phyloP scores from a whole-genome alignment of 2,888 invertebrate genomes.

The Ectemnius lituratus region DNA sequence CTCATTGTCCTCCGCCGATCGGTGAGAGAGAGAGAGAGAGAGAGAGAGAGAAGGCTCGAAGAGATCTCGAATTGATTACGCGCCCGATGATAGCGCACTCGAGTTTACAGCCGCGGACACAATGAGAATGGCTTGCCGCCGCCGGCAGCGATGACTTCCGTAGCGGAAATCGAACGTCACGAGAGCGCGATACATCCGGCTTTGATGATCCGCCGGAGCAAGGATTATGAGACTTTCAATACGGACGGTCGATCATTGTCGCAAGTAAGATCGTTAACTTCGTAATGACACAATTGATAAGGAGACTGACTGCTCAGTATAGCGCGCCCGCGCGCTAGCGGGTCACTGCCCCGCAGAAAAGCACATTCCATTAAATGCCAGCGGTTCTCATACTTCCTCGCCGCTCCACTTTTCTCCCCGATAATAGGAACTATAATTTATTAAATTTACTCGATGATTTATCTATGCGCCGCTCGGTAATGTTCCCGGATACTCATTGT shows the following conservation, averaged over 20 bases:
- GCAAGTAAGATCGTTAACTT: constrained; percentile 69
- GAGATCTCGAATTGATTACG: constrained; percentile 56
- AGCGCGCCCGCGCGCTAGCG: constrained; percentile 41
- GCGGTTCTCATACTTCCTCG: constrained; percentile 48
- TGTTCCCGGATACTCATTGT: too few species aligned
- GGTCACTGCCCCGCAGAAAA: constrained; percentile 56
- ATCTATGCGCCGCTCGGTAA: too few species aligned
- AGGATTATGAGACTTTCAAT: constrained; percentile 63
- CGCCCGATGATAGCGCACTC: constrained; percentile 33
- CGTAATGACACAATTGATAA: constrained; percentile 70
- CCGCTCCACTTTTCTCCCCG: too few species aligned
- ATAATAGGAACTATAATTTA: too few species aligned
- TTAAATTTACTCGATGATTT: too few species aligned
- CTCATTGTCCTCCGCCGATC: too few species aligned
- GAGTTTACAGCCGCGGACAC: not conserved
- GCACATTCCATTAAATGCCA: constrained; percentile 48
- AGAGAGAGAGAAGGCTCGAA: constrained; percentile 17
- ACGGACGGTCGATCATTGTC: constrained; percentile 59
- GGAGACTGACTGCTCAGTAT: constrained; percentile 43
- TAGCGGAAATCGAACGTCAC: constrained; percentile 58
- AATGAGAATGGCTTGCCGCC: constrained; percentile 39
- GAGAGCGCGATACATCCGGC: constrained; percentile 54
- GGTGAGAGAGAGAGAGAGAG: too few species aligned
- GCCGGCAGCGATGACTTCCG: constrained; percentile 48
- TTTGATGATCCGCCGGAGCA: constrained; percentile 32